phyloP scores from a whole-genome alignment of 64 coral and sea anemone species.

The Porites australiensis region DNA sequence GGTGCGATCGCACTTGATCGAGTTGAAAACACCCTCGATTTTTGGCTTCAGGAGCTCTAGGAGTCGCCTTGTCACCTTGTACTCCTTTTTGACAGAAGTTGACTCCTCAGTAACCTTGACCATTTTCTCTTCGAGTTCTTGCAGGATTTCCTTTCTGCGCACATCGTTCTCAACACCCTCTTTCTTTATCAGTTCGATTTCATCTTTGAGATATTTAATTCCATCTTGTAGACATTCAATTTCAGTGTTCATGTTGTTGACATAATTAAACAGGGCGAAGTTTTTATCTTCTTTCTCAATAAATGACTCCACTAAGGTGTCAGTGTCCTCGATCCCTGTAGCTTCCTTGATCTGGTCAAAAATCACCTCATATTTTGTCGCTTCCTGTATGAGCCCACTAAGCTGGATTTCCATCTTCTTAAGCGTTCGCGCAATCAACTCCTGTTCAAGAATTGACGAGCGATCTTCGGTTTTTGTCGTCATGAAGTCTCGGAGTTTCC shows the following conservation, averaged over 20 bases:
- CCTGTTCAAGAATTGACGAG: constrained; percentile 71
- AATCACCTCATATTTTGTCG: constrained; percentile 91
- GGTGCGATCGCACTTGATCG: constrained; percentile 77
- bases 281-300: constrained; percentile 96
- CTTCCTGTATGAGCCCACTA: constrained; percentile 72
- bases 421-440: constrained; percentile 49
- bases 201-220: constrained; percentile 72
- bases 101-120: constrained; percentile 46
- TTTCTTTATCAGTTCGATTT: constrained; percentile 75
- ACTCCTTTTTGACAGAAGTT: constrained; percentile 45
- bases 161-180: constrained; percentile 77
- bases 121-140: constrained; percentile 70
- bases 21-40: constrained; percentile 78
- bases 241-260: constrained; percentile 90
- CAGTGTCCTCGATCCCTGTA: constrained; percentile 84
- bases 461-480: constrained; percentile 87
- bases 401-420: constrained; percentile 71
- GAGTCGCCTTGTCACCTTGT: constrained; percentile 41
- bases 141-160: constrained; percentile 83
- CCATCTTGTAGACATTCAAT: constrained; percentile 91
- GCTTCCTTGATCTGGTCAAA: constrained; percentile 95
- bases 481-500: constrained; percentile 94
- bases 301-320: constrained; percentile 84
- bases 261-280: constrained; percentile 95
- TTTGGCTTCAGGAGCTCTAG: constrained; percentile 83